These are phyloP conservation scores for Isurus oxyrinchus DNA, from an alignment of 2,113 vertebrate species.

Conservation along the genomic window DNA sequence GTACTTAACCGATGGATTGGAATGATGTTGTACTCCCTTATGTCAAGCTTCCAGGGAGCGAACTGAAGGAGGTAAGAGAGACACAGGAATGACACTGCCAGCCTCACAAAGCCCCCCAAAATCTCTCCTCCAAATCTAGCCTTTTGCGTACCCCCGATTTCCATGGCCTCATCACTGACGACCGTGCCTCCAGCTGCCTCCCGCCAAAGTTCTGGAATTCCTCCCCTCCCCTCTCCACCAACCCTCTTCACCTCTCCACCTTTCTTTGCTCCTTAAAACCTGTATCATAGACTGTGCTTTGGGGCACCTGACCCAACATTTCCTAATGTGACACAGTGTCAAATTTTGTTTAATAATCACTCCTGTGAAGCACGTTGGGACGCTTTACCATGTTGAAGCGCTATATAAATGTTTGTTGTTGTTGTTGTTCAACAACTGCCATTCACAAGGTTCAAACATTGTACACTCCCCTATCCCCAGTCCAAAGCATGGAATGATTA, in stretches of 20 bases:
- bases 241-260: not conserved
- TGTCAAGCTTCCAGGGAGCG: not conserved
- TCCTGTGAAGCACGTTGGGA: not conserved
- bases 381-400: not conserved
- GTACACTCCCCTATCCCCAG: no score
- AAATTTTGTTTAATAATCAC: not conserved
- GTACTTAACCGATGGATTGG: not conserved
- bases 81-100: no score
- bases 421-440: not conserved
- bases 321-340: not conserved
- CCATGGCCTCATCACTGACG: not conserved
- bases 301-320: not conserved
- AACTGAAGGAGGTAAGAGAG: no score
- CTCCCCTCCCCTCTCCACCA: not conserved
- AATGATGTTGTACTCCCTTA: not conserved
- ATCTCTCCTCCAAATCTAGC: not conserved
- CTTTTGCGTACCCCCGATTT: not conserved
- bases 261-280: not conserved
- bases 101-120: no score
- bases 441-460: not conserved
- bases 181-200: not conserved
- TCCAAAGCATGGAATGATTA: not conserved
- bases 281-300: not conserved
- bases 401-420: not conserved
- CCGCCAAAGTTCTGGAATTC: not conserved